Evolutionary conservation across 2,797 vertebrate species (phyloP), one percentile per base, ranked within the genome.

Genomic region (Antennarius maculatus): DNA sequence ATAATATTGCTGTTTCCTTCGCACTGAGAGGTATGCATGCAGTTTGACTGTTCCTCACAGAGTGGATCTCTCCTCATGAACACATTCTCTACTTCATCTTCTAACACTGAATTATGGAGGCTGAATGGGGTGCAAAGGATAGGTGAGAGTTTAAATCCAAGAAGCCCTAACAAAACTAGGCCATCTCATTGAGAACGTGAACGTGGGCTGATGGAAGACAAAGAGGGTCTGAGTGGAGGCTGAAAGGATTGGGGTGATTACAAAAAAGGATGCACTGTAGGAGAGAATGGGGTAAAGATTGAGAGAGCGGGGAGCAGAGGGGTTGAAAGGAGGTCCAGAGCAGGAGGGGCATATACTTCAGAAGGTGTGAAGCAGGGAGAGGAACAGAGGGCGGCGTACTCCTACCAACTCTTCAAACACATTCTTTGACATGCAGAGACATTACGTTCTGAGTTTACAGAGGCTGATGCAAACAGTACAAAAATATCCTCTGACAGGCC

Each of bases 381-480:
- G 60, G 85, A 65, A 50, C 69, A 83, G 79, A 71, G 74, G 69
- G 69, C 74, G 66, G 61, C n/a, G 0, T 56, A 74, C 88, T 88
- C 85, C 88, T 82, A 74, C 61, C 77, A 71, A 55, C 28, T 54
- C 86, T 88, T 90, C 86, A 89, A 89, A 89, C 82, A 81, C 85
- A 89, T 89, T 88, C 87, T 82, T 61, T 23, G 14, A 12, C 57
- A 77, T n/a, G 59, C 57, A 76, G 61, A 78, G 71, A 77, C 77
- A 47, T 61, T 50, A 57, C 62, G 72, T 61, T 79, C 43, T 39
- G 41, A 79, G 39, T 6, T 56, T 56, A 72, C 3, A 17, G 61
- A 81, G 47, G 60, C 45, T 58, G 37, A 72, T 15, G 15, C 4
- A 17, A 39, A 18, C 52, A 18, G 15, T 15, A 10, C 5, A 46